Evolutionary conservation across 2,888 invertebrate species (phyloP), one percentile per base, ranked within the genome.

Genomic region (Tromatobia lineatoria): DNA sequence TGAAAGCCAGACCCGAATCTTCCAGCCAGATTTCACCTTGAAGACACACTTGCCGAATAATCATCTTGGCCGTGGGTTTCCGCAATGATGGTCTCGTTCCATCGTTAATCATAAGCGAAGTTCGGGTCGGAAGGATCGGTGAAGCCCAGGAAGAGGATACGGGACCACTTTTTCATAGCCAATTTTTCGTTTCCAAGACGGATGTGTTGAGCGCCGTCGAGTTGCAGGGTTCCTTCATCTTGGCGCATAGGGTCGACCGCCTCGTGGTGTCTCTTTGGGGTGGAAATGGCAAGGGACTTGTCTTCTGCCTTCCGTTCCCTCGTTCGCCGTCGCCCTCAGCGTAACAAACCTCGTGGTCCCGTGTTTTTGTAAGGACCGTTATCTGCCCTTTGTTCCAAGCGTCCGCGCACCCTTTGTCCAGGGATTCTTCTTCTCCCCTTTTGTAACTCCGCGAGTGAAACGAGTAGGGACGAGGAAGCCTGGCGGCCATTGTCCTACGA

Each of bases 351-450:
- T 45, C 70, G 18, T 82, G 70, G 77, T 66, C 76, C 77, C 80
- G 82, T 91, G 91, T 93, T 93, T 93, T 92, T 91, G 89, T 89
- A 89, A 87, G 88, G 88, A 88, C 90, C 89, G 91, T 91, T 93
- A 92, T 92, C 92, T 90, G 81, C 85, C 87, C 91, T 92, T 93
- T 93, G 92, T 93, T 91, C 92, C 89, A 89, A 82, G 79, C 88
- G 86, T 86, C 89, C 88, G 87, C 89, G 89, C 90, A 88, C 89
- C 90, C 91, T 91, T 92, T 91, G 91, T 91, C 89, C 89, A 83
- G 66, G 73, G n/a, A 85, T 70, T 70, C 70, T 67, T 74, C 54
- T 82, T 71, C 82, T 75, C 59, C 47, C 77, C 73, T 78, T 74
- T 84, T 77, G 73, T 74, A 59, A n/a, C 59, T 34, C 59, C 25